These are phyloP conservation scores for Electrona antarctica DNA, from an alignment of 2,113 vertebrate genomes.

Conservation along the genomic window DNA sequence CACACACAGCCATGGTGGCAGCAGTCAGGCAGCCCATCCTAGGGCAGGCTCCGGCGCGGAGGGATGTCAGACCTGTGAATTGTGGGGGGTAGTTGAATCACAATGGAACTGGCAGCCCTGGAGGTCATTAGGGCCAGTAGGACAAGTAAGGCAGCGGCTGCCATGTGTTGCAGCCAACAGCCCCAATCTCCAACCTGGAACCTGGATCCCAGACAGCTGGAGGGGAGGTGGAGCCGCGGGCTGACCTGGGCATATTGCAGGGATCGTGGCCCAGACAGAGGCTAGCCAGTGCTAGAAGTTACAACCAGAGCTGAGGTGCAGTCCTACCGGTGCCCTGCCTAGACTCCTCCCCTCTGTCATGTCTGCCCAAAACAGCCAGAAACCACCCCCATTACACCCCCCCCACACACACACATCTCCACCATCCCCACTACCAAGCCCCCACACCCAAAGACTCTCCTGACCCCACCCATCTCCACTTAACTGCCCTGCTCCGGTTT, in stretches of 20 bases:
- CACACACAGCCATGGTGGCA: constrained; percentile 40
- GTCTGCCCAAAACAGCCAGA: constrained; percentile 19
- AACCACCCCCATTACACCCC: constrained; percentile 27
- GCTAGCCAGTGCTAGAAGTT: too few relatives aligned
- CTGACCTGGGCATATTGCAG: neutral
- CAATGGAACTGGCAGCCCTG: constrained; percentile 65
- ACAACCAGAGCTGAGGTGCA: constrained; percentile 19
- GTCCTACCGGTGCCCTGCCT: constrained; percentile 39
- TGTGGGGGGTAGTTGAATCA: constrained; percentile 64
- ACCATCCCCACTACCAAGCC: neutral
- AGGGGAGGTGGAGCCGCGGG: constrained; percentile 35
- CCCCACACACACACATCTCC: constrained; percentile 1
- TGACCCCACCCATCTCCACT: constrained; percentile 53
- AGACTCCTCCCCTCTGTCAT: constrained; percentile 24
- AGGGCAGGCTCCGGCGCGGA: constrained; percentile 67
- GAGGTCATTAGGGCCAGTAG: constrained; percentile 63
- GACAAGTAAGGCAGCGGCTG: constrained; percentile 46
- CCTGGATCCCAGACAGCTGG: constrained; percentile 69
- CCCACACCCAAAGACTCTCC: constrained; percentile 23
- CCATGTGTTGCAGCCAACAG: constrained; percentile 53
- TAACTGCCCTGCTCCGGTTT: constrained; percentile 41
- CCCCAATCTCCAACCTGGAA: constrained; percentile 70
- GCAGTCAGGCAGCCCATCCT: constrained; percentile 43
- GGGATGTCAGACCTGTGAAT: constrained; percentile 68
- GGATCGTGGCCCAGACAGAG: constrained; percentile 32